Conservation (phyloP, 1,140 invertebrate species). For the Apis cerana region DNA sequence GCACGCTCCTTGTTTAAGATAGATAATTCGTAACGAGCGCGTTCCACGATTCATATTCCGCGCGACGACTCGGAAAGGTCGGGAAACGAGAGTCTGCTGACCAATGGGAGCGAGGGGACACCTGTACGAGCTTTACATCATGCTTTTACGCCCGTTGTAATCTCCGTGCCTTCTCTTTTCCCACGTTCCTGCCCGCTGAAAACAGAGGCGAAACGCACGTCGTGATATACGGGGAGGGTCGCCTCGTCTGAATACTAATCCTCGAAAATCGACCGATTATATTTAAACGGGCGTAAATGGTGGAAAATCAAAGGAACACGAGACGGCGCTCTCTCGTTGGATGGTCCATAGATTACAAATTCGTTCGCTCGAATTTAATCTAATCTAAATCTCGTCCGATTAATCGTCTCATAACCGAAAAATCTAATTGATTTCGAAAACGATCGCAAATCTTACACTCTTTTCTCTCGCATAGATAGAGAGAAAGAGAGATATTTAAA, state of each 20-base stretch:
- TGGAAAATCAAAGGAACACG: not conserved
- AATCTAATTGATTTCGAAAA: too few species aligned
- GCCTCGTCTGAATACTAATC: conserved; percentile 26
- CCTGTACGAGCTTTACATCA: conserved; percentile 19
- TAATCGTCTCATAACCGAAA: too few species aligned
- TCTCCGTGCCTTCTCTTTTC: not conserved
- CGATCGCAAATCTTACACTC: too few species aligned
- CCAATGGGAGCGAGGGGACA: not conserved
- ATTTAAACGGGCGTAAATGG: not conserved
- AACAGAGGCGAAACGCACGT: not conserved
- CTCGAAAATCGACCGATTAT: conserved; percentile 19
- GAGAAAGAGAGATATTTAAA: too few species aligned
- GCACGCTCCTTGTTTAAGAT: not conserved
- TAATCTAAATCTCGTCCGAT: too few species aligned
- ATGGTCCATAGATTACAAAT: too few species aligned
- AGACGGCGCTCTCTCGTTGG: not conserved
- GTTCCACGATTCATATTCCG: not conserved
- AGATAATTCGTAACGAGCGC: not conserved
- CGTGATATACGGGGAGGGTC: not conserved
- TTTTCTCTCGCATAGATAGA: too few species aligned
- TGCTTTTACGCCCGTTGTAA: not conserved
- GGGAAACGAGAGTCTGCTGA: not conserved
- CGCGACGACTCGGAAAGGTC: not conserved
- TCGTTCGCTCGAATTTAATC: too few species aligned
- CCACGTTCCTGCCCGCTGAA: conserved; percentile 1